Conservation (phyloP, 2,888 invertebrate genomes). For the Uloborus plumipes region DNA sequence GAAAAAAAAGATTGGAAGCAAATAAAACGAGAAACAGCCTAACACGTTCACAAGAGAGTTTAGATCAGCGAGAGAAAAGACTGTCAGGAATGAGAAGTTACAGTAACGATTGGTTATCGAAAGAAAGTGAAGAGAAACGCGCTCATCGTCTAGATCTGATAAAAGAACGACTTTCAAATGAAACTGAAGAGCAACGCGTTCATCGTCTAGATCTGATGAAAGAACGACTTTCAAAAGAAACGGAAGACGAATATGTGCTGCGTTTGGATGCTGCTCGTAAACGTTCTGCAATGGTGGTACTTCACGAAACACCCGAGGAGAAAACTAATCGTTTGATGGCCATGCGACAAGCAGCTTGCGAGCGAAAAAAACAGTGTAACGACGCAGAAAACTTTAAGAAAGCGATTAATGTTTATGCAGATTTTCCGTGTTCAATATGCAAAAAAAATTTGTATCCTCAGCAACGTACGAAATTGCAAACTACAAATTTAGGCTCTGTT, state of each 20-base stretch:
- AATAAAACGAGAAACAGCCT: neutral
- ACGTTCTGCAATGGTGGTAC: neutral
- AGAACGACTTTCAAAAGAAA: neutral
- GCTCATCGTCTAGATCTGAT: neutral
- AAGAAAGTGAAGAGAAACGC: neutral
- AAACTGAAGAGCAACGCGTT: neutral
- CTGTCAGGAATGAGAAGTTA: neutral
- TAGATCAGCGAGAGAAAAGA: neutral
- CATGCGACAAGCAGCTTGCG: slow-evolving; percentile 3
- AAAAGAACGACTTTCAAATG: slow-evolving; percentile 1
- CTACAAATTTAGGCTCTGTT: neutral
- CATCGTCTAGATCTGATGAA: neutral
- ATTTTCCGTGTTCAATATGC: neutral
- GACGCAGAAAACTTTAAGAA: slow-evolving; percentile 1
- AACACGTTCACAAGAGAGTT: neutral
- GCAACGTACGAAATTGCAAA: slow-evolving; percentile 8
- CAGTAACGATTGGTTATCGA: neutral
- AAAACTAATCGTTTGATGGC: neutral
- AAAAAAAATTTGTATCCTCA: slow-evolving; percentile 6
- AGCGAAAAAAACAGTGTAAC: neutral
- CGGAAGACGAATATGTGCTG: neutral
- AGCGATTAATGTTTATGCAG: neutral
- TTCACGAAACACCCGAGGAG: neutral
- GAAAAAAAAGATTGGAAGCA: neutral
- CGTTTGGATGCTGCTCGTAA: slow-evolving; percentile 3